Percentiles rank a stretch among this genome's conserved stretches.
Evolutionary conservation across 2,888 invertebrate species (phyloP).

Genomic region (Philonicus albiceps): DNA sequence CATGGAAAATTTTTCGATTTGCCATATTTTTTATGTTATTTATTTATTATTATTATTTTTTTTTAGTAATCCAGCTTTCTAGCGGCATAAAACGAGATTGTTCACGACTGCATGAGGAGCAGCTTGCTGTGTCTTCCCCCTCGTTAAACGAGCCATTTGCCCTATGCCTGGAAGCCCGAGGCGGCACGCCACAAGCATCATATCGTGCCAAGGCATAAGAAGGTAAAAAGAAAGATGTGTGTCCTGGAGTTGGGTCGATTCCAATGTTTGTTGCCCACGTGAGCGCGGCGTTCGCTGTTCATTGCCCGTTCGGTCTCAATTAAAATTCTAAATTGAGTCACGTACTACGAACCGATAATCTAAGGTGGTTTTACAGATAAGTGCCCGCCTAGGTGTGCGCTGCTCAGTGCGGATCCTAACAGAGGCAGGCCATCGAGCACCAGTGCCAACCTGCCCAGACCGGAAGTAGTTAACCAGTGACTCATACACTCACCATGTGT

Average conservation of each 20-base stretch:
- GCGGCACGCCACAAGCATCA: background rate
- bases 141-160: background rate
- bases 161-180: background rate
- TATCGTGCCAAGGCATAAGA: background rate
- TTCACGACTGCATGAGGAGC: background rate
- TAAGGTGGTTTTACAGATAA: conserved; percentile 33
- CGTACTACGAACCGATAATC: conserved; percentile 37
- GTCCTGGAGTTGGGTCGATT: conserved; percentile 3
- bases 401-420: background rate
- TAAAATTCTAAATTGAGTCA: conserved; percentile 43
- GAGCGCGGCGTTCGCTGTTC: conserved; percentile 9
- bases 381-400: conserved; percentile 16
- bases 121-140: background rate
- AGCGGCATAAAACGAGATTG: background rate
- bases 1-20: background rate
- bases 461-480: conserved; percentile 41
- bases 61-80: background rate
- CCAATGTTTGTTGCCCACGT: conserved; percentile 30
- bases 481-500: conserved; percentile 6
- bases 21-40: background rate
- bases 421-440: background rate
- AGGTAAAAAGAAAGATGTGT: background rate
- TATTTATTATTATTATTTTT: background rate
- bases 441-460: conserved; percentile 32
- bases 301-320: conserved; percentile 8